These are phyloP conservation scores for Cavia aperea DNA, from an alignment of 2,113 vertebrate species.

Conservation along the genomic window DNA sequence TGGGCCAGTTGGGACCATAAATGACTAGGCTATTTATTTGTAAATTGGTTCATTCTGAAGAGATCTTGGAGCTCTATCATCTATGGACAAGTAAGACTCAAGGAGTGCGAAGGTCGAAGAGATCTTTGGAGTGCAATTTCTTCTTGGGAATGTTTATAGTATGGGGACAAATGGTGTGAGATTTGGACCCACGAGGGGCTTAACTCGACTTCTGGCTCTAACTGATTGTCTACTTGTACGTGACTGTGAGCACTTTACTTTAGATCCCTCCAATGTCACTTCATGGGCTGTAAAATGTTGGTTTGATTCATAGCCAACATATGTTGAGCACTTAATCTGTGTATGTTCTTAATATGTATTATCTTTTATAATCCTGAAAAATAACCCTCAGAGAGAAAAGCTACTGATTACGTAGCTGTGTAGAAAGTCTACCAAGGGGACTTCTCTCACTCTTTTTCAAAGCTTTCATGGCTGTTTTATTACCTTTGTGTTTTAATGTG, in stretches of 20 bases:
- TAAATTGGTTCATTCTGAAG: neutral
- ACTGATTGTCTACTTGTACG: neutral
- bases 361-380: constrained; percentile 12
- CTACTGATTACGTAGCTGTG: neutral
- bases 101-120: neutral
- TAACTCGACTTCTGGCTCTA: neutral
- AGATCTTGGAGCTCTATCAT: neutral
- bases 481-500: neutral
- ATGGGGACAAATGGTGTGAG: neutral
- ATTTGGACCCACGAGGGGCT: neutral
- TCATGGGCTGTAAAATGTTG: neutral
- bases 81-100: neutral
- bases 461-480: neutral
- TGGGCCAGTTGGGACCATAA: neutral
- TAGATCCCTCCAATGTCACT: neutral
- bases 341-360: neutral
- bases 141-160: constrained; percentile 5
- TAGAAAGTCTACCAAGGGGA: neutral
- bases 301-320: neutral
- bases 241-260: neutral
- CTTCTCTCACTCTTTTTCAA: constrained; percentile 12
- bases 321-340: neutral
- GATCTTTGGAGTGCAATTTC: neutral
- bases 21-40: neutral
- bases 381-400: neutral